phyloP scores from a whole-genome alignment of 2,113 vertebrate species.

The Apus apus region DNA sequence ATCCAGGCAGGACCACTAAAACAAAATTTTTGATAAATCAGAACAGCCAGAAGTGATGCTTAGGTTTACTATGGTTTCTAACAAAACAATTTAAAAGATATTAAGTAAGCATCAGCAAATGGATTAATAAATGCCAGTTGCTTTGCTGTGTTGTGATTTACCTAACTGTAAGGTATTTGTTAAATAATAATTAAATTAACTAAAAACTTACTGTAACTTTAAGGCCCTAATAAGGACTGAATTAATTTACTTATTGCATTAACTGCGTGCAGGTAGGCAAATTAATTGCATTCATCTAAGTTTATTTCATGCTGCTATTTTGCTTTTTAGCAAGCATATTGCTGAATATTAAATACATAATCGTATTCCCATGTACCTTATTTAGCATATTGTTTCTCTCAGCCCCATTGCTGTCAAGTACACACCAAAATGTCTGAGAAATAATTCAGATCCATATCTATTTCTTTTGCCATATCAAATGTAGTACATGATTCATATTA shows the following conservation, averaged over 20 bases:
- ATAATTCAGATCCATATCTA: background rate
- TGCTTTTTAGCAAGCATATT: background rate
- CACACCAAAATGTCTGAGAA: background rate
- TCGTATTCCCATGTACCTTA: background rate
- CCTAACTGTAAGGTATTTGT: constrained; percentile 11
- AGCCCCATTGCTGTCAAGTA: background rate
- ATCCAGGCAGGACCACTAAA: background rate
- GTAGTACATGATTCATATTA: background rate
- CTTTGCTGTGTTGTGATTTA: constrained; percentile 13
- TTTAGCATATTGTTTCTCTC: background rate
- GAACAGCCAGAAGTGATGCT: background rate
- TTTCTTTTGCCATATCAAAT: background rate
- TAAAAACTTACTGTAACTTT: background rate
- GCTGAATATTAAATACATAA: background rate
- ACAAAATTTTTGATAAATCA: background rate
- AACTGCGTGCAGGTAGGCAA: constrained; percentile 12
- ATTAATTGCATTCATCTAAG: constrained; percentile 28
- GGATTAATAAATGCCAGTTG: constrained; percentile 25
- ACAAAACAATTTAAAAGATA: background rate
- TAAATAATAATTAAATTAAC: constrained; percentile 54
- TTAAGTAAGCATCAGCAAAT: background rate
- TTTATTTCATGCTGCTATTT: background rate
- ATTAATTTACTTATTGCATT: constrained; percentile 42
- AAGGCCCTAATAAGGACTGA: background rate
- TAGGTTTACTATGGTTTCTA: background rate